Evolutionary conservation across 2,888 invertebrate species (phyloP), one percentile per base, ranked within the genome.

Genomic region (Agrochola lota): DNA sequence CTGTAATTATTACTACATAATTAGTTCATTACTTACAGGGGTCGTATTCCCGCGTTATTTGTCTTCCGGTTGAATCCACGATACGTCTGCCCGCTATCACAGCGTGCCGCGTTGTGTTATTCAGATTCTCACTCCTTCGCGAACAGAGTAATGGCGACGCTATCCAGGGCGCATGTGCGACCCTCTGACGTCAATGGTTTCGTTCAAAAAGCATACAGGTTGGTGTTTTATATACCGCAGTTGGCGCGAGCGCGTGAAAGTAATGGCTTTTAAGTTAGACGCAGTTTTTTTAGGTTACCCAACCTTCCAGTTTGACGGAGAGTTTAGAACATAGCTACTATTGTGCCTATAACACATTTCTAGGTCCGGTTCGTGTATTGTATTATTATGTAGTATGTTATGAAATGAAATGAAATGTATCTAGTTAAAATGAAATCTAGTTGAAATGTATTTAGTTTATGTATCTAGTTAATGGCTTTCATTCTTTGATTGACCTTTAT

Each of bases 121-220:
- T 83, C 78, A 93, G 90, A 92, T 85, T 43, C 83, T 79, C 80
- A 78, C 84, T 83, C 84, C 84, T 82, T 78, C 71, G 71, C 59
- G 83, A 82, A 84, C 81, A 84, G 87, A 75, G 71, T 85, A 83
- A 83, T 80, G 90, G 91, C 92, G 91, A 90, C 90, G 91, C 85
- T 81, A 46, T 23, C 46, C 35, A 90, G 46, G 70, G 89, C 95
- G 95, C 93, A 91, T 93, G 94, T 92, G 93, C 87, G 88, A 88
- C 87, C 90, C 91, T 92, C 94, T 96, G 96, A 96, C 96, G 96
- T 96, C 96, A 96, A 96, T 96, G 95, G 93, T 88, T 95, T 93
- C 96, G 94, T 95, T 96, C 96, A 96, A 93, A 94, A 94, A 94
- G 92, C 94, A 93, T 94, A 95, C 95, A 96, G 95, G 95, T 94